Conservation (phyloP, 2,113 vertebrate species). For the Polypterus senegalus region DNA sequence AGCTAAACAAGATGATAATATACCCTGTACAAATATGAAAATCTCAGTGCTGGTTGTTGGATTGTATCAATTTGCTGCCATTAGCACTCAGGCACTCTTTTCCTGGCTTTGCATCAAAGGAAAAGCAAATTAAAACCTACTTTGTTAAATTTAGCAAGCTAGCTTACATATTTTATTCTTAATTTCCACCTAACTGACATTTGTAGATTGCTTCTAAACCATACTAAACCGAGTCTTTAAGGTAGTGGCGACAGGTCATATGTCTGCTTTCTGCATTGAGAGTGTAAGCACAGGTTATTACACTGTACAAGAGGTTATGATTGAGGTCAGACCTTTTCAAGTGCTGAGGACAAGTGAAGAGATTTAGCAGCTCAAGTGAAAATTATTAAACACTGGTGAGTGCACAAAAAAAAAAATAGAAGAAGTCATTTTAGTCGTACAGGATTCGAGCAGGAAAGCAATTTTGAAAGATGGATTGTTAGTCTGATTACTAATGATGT, state of each 20-base stretch:
- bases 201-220: conserved; percentile 12
- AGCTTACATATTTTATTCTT: not conserved
- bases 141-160: conserved; percentile 7
- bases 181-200: conserved; percentile 4
- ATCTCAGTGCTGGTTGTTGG: too few relatives aligned
- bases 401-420: not conserved
- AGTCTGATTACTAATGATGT: too few relatives aligned
- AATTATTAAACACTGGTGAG: conserved; percentile 8
- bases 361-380: conserved; percentile 1
- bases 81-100: conserved; percentile 35
- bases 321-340: conserved; percentile 12
- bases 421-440: too few relatives aligned
- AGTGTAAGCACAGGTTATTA: conserved; percentile 11
- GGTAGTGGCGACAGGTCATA: conserved; percentile 5
- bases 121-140: not conserved
- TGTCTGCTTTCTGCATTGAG: conserved; percentile 1
- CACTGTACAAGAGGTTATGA: conserved; percentile 11
- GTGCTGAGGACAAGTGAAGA: conserved; percentile 5
- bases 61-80: conserved; percentile 11
- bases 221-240: not conserved
- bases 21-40: too few relatives aligned
- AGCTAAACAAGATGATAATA: too few relatives aligned
- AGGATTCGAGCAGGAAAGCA: too few relatives aligned
- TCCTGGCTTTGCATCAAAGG: not conserved
- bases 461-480: too few relatives aligned